Evolutionary conservation across 2,888 invertebrate genomes (phyloP), one percentile per base, ranked within the genome.

Genomic region (Epistrophella euchroma): DNA sequence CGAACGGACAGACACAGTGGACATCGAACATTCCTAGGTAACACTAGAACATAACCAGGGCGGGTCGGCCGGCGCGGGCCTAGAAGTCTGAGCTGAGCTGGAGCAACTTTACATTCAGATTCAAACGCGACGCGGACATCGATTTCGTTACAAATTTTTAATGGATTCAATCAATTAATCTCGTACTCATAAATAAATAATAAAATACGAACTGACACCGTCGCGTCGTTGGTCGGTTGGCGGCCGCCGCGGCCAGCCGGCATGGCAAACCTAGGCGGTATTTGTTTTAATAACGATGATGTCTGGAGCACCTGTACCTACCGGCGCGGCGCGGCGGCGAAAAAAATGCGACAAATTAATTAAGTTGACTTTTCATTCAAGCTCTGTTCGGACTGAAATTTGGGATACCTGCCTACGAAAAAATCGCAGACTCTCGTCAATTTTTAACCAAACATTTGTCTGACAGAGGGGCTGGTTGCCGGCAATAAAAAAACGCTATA

Each of bases 111-210:
- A 68, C 80, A 85, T 52, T 76, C 85, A 60, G 68, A 85, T 52
- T 76, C 85, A 60, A 60, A 74, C 77, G 70, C 86, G 70, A 71
- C 82, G 70, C 82, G 70, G 68, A 81, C 81, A 52, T 86, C 86
- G 74, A 86, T 78, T 79, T 82, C 82, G 86, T 82, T 86, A 82
- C 86, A 86, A 74, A 74, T 78, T 86, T 84, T 86, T 86, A 82
- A 86, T 86, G 86, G 86, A 82, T 86, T 82, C 82, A 86, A 82
- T 86, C 86, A 82, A 86, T 86, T 86, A 86, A 86, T 86, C 86
- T 86, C 74, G 68, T n/a, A 52, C 73, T 82, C 82, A 74, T 86
- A 86, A 86, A 86, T 86, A 82, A 86, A 86, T 86, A 86, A 81
- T 81, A 86, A 80, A 68, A 52, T 45, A 32, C 64, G 15, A 64